phyloP scores from a whole-genome alignment of 2,797 vertebrate genomes.

The Sus cebifrons region DNA sequence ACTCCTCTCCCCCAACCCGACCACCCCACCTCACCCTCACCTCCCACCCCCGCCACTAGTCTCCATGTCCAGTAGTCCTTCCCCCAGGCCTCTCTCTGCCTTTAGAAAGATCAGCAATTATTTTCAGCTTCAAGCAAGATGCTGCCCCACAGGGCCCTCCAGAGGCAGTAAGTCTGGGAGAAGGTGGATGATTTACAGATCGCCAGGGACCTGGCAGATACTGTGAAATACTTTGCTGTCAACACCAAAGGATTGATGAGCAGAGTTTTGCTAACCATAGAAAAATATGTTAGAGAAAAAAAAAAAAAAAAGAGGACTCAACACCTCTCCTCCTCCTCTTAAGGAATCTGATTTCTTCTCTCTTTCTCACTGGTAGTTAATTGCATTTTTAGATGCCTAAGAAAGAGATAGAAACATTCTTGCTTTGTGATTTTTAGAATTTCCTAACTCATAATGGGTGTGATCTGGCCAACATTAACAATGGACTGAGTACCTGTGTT shows the following conservation, averaged over 20 bases:
- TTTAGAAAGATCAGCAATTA: constrained; percentile 66
- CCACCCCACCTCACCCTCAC: not conserved
- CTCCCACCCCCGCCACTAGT: not conserved
- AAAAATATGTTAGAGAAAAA: constrained; percentile 29
- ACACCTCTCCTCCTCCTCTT: not conserved
- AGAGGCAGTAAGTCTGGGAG: constrained; percentile 10
- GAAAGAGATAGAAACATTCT: constrained; percentile 53
- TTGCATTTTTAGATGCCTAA: constrained; percentile 66
- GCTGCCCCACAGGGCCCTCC: not conserved
- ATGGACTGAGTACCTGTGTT: not conserved
- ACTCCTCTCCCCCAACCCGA: no score
- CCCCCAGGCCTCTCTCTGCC: not conserved
- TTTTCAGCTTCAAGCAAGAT: constrained; percentile 63
- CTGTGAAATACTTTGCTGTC: not conserved
- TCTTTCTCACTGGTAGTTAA: not conserved
- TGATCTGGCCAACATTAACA: constrained; percentile 42
- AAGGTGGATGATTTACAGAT: constrained; percentile 53
- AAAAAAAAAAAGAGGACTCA: not conserved
- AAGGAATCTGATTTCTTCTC: constrained; percentile 68
- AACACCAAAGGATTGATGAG: not conserved
- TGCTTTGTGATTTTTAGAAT: constrained; percentile 44
- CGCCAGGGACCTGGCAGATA: not conserved
- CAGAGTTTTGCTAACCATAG: not conserved
- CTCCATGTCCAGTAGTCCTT: constrained; percentile 20
- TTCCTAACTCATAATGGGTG: constrained; percentile 12